These are phyloP conservation scores for Cercopithecus mona DNA, from an alignment of 2,113 vertebrate genomes.

Conservation along the genomic window DNA sequence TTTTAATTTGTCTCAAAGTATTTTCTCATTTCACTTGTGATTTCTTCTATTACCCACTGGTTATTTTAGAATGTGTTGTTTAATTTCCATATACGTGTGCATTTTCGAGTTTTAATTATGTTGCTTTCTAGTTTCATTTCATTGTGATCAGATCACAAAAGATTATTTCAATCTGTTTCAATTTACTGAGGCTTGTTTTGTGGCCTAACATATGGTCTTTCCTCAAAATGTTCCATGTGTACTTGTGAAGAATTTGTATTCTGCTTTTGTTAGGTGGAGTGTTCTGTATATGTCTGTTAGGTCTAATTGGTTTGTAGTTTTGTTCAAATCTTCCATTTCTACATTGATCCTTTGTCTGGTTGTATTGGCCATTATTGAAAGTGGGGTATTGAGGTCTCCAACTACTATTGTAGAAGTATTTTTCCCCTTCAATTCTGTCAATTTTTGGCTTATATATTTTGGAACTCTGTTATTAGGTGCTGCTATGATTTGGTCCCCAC, in stretches of 20 bases:
- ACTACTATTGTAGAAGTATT: not conserved
- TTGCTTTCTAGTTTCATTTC: not conserved
- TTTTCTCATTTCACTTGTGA: not conserved
- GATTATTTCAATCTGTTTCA: not conserved
- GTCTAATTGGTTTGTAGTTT: not conserved
- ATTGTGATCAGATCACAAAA: not conserved
- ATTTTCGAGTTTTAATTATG: not conserved
- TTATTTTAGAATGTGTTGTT: not conserved
- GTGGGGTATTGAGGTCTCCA: not conserved
- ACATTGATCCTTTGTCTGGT: not conserved
- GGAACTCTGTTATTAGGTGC: not conserved
- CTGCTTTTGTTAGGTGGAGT: not conserved
- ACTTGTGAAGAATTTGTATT: not conserved
- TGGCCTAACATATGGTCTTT: not conserved
- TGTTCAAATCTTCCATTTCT: not conserved
- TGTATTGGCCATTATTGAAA: not conserved
- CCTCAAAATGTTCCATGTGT: not conserved
- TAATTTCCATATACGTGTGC: too few species aligned
- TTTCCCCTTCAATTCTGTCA: not conserved
- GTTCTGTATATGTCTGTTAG: not conserved
- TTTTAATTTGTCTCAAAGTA: not conserved
- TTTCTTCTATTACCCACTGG: not conserved
- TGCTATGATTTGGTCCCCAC: not conserved
- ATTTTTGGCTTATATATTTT: not conserved
- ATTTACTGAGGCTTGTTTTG: not conserved